Percentiles rank a stretch among this genome's conserved stretches.
These are phyloP conservation scores for Mugil cephalus DNA, from an alignment of 2,113 vertebrate genomes.

Conservation along the genomic window DNA sequence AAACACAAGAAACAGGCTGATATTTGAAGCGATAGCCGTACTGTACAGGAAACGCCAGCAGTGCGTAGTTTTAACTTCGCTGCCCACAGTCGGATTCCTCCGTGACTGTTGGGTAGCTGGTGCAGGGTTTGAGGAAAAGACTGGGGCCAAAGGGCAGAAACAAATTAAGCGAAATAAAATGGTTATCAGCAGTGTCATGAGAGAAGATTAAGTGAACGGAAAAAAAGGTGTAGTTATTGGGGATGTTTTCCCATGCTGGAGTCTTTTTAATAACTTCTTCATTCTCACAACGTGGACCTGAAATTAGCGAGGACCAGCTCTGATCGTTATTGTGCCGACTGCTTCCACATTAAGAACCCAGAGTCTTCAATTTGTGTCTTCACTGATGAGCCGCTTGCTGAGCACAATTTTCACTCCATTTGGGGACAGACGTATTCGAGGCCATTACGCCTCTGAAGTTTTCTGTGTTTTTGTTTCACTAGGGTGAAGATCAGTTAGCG, in stretches of 20 bases:
- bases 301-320: not conserved
- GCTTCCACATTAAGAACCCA: slow-evolving; percentile 3
- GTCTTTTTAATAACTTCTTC: slow-evolving; percentile 1
- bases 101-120: slow-evolving; percentile 24
- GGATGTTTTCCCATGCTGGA: not conserved
- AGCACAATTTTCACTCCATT: slow-evolving; percentile 2
- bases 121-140: slow-evolving; percentile 39
- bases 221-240: not conserved
- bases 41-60: slow-evolving; percentile 39
- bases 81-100: slow-evolving; percentile 38
- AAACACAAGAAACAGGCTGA: slow-evolving; percentile 32
- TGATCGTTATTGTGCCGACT: not conserved
- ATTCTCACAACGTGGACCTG: not conserved
- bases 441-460: slow-evolving; percentile 14
- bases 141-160: not conserved
- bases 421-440: not conserved
- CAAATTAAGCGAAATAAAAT: slow-evolving; percentile 1
- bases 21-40: slow-evolving; percentile 36
- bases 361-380: not conserved
- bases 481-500: not conserved
- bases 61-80: slow-evolving; percentile 53
- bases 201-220: slow-evolving; percentile 5
- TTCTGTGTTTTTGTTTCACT: not conserved
- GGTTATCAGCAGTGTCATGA: slow-evolving; percentile 22
- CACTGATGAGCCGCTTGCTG: slow-evolving; percentile 6